Evolutionary conservation across 2,797 vertebrate genomes (phyloP).

Genomic region (Morelia viridis): DNA sequence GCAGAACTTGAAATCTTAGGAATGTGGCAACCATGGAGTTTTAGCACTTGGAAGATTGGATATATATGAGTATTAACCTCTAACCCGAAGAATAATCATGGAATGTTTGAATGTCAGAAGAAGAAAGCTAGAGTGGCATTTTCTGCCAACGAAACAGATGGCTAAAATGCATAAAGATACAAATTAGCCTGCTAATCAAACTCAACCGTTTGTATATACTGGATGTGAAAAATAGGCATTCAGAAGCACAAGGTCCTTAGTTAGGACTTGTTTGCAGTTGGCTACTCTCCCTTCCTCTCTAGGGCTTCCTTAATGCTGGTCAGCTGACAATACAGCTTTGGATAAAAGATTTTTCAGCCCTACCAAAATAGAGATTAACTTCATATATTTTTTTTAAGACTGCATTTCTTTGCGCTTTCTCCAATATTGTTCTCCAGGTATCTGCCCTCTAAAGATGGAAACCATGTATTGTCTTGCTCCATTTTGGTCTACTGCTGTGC

Average conservation of each 20-base stretch:
- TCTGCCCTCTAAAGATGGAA: not conserved
- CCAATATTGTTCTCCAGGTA: not conserved
- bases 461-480: not conserved
- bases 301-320: constrained; percentile 11
- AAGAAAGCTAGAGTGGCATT: not conserved
- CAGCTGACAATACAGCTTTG: not conserved
- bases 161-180: not conserved
- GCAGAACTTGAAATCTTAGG: not conserved
- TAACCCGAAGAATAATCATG: not conserved
- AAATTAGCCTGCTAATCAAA: constrained; percentile 11
- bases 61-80: not conserved
- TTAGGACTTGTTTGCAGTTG: not conserved
- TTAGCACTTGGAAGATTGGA: not conserved
- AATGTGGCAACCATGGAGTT: not conserved
- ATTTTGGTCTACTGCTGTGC: no score
- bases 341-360: not conserved
- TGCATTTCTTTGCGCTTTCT: not conserved
- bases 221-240: constrained; percentile 3
- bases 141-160: not conserved
- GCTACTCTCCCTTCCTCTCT: not conserved
- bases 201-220: constrained; percentile 3
- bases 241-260: constrained; percentile 18
- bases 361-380: constrained; percentile 7
- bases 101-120: constrained; percentile 1
- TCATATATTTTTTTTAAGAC: not conserved